These are phyloP conservation scores for Pteropus rufus DNA, from an alignment of 2,797 vertebrate species.

Conservation along the genomic window DNA sequence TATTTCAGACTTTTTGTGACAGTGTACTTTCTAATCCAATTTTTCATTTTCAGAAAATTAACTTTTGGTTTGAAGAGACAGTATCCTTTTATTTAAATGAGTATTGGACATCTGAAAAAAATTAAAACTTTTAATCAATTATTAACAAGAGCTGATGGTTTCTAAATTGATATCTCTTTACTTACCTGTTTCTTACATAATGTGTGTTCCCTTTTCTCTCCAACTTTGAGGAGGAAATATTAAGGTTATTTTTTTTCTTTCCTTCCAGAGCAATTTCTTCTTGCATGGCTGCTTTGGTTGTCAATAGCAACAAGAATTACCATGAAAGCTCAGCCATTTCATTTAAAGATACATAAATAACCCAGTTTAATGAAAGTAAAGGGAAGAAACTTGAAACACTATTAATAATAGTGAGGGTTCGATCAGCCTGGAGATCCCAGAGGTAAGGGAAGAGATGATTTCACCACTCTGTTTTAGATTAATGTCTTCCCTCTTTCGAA, in stretches of 20 bases:
- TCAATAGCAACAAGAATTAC: conserved; percentile 58
- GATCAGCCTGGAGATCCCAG: background rate
- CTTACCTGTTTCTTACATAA: conserved; percentile 65
- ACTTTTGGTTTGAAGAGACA: conserved; percentile 76
- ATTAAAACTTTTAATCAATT: conserved; percentile 33
- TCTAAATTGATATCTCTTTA: background rate
- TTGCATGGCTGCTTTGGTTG: conserved; percentile 56
- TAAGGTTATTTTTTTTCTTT: conserved; percentile 29
- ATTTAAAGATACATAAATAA: conserved; percentile 35
- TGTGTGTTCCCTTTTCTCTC: conserved; percentile 20
- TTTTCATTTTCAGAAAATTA: conserved; percentile 72
- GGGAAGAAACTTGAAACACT: background rate
- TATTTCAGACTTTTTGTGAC: conserved; percentile 47
- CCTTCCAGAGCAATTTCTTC: conserved; percentile 49
- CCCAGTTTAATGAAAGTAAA: conserved; percentile 6
- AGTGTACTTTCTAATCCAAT: conserved; percentile 55
- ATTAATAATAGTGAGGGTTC: background rate
- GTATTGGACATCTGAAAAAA: conserved; percentile 60
- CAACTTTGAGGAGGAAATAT: conserved; percentile 40
- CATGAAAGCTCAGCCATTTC: conserved; percentile 25
- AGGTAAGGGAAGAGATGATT: background rate
- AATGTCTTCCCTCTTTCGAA: background rate
- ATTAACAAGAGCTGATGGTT: background rate
- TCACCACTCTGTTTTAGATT: background rate
- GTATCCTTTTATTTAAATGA: conserved; percentile 77